phyloP scores from a whole-genome alignment of 1,140 invertebrate species.

The Nasonia longicornis region DNA sequence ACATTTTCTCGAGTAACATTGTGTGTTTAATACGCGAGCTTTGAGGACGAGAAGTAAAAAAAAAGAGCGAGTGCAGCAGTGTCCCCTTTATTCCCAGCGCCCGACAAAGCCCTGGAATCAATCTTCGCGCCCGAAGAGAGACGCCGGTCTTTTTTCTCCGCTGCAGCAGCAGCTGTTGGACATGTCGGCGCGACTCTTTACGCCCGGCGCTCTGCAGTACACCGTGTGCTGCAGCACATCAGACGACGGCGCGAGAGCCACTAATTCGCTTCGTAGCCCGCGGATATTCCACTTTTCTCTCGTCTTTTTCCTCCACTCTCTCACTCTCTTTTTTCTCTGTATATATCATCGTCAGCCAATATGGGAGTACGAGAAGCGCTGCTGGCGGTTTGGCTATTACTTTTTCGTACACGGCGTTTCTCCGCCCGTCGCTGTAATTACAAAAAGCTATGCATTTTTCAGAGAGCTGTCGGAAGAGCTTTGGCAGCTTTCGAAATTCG shows the following conservation, averaged over 20 bases:
- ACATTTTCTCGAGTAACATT: conserved; percentile 22
- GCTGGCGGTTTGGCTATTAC: neutral
- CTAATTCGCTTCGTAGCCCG: conserved; percentile 42
- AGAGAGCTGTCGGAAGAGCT: too few species aligned
- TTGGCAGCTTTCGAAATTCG: too few species aligned
- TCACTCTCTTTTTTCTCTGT: neutral
- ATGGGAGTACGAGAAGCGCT: neutral
- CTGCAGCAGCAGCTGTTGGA: neutral
- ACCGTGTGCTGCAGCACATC: neutral
- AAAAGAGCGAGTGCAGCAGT: neutral
- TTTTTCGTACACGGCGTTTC: neutral
- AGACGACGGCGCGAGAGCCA: neutral
- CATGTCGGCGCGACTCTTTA: conserved; percentile 1
- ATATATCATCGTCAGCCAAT: neutral
- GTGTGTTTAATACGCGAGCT: conserved; percentile 22
- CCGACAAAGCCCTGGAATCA: conserved; percentile 25
- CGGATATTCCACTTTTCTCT: neutral
- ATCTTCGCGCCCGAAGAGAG: conserved; percentile 23
- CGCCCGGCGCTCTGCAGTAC: neutral
- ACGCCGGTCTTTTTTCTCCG: neutral
- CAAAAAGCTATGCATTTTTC: too few species aligned
- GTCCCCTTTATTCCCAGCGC: conserved; percentile 14
- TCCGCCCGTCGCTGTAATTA: neutral
- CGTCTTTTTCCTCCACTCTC: neutral
- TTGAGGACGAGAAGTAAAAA: neutral